These are phyloP conservation scores for Apis dorsata DNA, from an alignment of 1,140 invertebrate genomes.

Conservation along the genomic window DNA sequence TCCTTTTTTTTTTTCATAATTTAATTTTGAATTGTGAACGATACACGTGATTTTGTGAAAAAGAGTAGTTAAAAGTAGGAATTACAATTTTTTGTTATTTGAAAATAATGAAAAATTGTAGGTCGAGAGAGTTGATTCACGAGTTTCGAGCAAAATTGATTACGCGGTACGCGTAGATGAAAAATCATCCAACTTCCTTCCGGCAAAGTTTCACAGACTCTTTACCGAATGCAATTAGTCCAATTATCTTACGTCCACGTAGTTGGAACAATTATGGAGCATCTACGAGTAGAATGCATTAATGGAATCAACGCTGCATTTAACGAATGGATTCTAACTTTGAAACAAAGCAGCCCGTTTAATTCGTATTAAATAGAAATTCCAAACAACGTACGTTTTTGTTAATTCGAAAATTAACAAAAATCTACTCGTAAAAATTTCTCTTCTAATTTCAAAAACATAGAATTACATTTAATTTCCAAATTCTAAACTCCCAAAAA, in stretches of 20 bases:
- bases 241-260: not conserved
- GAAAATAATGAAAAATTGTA: too few relatives aligned
- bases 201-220: not conserved
- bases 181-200: not conserved
- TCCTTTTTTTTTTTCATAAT: too few relatives aligned
- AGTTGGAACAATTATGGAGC: not conserved
- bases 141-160: too few relatives aligned
- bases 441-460: too few relatives aligned
- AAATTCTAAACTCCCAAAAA: not conserved
- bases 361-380: not conserved
- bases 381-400: not conserved
- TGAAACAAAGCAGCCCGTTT: not conserved
- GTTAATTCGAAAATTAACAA: too few relatives aligned
- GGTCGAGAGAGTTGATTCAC: too few relatives aligned
- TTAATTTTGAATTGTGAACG: too few relatives aligned
- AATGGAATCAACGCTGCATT: not conserved
- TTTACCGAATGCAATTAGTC: not conserved
- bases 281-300: constrained; percentile 1
- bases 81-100: too few relatives aligned
- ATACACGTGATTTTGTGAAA: too few relatives aligned
- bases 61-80: too few relatives aligned
- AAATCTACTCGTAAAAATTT: too few relatives aligned
- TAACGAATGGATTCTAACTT: constrained; percentile 6
- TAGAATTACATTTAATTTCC: too few relatives aligned
- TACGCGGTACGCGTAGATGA: not conserved